These are phyloP conservation scores for Rapana venosa DNA, from an alignment of 2,888 invertebrate species.

Conservation along the genomic window DNA sequence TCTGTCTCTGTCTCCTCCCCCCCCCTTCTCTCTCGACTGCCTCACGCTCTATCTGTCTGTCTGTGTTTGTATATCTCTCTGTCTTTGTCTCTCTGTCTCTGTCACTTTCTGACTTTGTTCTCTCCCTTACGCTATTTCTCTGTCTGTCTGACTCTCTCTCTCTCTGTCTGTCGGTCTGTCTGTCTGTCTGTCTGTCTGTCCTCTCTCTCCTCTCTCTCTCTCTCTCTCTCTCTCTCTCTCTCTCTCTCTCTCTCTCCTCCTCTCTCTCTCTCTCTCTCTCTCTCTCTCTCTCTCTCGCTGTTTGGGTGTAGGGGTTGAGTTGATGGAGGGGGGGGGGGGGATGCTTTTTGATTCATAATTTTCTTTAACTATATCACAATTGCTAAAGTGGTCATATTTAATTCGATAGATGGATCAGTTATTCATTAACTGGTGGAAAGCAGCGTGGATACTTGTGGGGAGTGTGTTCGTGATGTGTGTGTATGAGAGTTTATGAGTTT, in stretches of 20 bases:
- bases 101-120: neutral
- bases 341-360: too few relatives aligned
- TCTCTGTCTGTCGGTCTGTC: neutral
- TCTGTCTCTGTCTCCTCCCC: constrained; percentile 6
- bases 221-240: neutral
- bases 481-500: too few relatives aligned
- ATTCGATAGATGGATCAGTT: too few relatives aligned
- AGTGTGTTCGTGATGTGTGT: too few relatives aligned
- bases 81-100: constrained; percentile 1
- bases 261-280: neutral
- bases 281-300: neutral
- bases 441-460: too few relatives aligned
- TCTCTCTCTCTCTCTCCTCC: neutral
- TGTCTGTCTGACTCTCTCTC: neutral
- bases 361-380: too few relatives aligned
- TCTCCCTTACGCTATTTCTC: neutral
- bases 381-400: too few relatives aligned
- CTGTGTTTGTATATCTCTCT: neutral
- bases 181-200: neutral
- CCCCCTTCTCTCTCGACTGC: neutral
- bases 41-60: neutral
- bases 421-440: too few relatives aligned
- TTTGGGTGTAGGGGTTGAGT: neutral
- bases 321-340: too few relatives aligned
- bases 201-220: neutral